These are phyloP conservation scores for Aphelinus atriplicis DNA, from an alignment of 1,140 invertebrate species.

Conservation along the genomic window DNA sequence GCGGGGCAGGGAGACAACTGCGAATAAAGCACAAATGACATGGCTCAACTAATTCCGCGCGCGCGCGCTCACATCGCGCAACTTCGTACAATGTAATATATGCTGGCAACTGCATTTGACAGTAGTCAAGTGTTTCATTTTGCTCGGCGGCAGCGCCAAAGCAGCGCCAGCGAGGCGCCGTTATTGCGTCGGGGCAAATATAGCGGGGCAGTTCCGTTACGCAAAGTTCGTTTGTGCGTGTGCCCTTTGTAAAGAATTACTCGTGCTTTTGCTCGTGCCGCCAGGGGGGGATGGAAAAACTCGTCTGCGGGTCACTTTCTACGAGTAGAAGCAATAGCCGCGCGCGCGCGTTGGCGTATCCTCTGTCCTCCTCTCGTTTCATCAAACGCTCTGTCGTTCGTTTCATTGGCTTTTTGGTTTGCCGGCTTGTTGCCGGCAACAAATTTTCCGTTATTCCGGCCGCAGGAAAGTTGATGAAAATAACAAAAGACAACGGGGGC, in stretches of 20 bases:
- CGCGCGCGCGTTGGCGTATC: too few relatives aligned
- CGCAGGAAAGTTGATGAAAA: too few relatives aligned
- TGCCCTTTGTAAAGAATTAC: conserved; percentile 21
- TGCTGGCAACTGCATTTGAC: conserved; percentile 26
- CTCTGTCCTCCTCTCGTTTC: not conserved
- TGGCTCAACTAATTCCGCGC: conserved; percentile 23
- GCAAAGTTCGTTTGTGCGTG: conserved; percentile 16
- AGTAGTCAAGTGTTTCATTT: conserved; percentile 29
- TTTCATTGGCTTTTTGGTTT: not conserved
- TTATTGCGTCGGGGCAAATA: conserved; percentile 1
- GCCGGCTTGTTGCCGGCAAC: not conserved
- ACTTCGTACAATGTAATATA: conserved; percentile 29
- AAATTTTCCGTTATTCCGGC: too few relatives aligned
- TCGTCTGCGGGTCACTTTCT: conserved; percentile 1
- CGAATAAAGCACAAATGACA: conserved; percentile 19
- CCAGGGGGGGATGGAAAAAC: not conserved
- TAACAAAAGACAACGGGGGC: too few relatives aligned
- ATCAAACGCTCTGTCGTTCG: not conserved
- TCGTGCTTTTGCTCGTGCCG: not conserved
- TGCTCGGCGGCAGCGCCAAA: not conserved
- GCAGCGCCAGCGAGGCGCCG: conserved; percentile 2
- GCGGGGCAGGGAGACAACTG: not conserved
- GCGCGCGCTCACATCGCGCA: not conserved
- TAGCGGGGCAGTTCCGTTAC: not conserved
- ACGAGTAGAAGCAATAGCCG: too few relatives aligned